Evolutionary conservation across 1,140 invertebrate genomes (phyloP), one percentile per base, ranked within the genome.

Genomic region (Melipona quadrifasciata): DNA sequence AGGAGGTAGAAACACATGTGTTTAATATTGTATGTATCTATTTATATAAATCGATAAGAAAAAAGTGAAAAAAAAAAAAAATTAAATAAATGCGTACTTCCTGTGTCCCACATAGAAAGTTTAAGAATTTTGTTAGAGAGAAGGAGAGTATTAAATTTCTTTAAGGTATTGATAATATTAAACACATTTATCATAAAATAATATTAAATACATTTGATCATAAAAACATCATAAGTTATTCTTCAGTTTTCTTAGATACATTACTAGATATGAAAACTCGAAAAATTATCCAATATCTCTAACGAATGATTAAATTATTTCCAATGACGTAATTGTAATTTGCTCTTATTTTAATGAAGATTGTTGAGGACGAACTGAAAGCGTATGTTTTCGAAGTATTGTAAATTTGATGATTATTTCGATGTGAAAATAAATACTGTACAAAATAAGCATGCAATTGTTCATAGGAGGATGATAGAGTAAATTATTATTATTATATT

Each of bases 371-470:
- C 80, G 88, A 91, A 91, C 73, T 90, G 78, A 83, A 76, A 34
- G 39, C 24, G 80, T 27, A 58, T 86, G 84, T 86, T 39, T 83
- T 55, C 6, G 34, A 89, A 91, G 85, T 91, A 92, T 91, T 92
- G 89, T 91, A 92, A 92, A 91, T 86, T 64, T 87, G 81, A 89
- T 81, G 61, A 68, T 24, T 67, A 84, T 86, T 89, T 76, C 84
- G 86, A 89, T 90, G 82, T 86, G 85, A 87, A 83, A 91, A 91
- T 89, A 92, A 91, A 93, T 89, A 92, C 86, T 90, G 77, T 88
- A 89, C 80, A 90, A 87, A 90, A 86, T 87, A 51, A 78, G 58
- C 47, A 73, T 67, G 14, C 17, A 71, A 80, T 34, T 71, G 17
- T 79, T 71, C 21, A 53, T 51, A 27, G 21, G n/a, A 3, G 6